Conservation (phyloP, 1,140 invertebrate species). For the Arctopsyche grandis region DNA sequence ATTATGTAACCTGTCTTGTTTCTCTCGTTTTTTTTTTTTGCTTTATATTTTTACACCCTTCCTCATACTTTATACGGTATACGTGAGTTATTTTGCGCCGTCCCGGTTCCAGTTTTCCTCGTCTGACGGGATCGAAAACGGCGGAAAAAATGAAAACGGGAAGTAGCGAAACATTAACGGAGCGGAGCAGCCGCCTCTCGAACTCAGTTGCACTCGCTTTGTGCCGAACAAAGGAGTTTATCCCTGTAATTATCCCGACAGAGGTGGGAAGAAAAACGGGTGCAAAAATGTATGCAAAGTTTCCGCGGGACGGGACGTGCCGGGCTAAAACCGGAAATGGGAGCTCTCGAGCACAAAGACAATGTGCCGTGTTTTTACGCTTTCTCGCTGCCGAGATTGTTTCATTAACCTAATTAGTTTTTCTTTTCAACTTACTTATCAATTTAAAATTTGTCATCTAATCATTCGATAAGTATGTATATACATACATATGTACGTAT, state of each 20-base stretch:
- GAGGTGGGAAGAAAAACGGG: neutral
- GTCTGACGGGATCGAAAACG: neutral
- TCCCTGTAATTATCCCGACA: neutral
- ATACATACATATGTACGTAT: too few species aligned
- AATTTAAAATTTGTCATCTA: too few species aligned
- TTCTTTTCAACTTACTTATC: too few species aligned
- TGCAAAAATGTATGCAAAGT: neutral
- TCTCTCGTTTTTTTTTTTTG: neutral
- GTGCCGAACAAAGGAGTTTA: neutral
- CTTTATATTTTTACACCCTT: neutral
- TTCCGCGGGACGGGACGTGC: neutral
- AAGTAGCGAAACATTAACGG: neutral
- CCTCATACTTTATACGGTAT: too few species aligned
- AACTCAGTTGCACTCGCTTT: neutral
- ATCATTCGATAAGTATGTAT: too few species aligned
- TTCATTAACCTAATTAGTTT: neutral
- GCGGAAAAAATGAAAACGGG: neutral
- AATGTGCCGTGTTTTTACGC: neutral
- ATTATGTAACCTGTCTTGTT: slow-evolving; percentile 7
- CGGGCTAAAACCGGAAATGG: neutral
- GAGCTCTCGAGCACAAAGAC: too few species aligned
- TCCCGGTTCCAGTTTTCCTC: neutral
- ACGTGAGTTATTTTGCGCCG: too few species aligned
- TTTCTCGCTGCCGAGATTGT: neutral
- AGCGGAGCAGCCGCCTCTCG: neutral